Evolutionary conservation across 2,797 vertebrate species (phyloP).

Genomic region (Eulemur rubriventer): DNA sequence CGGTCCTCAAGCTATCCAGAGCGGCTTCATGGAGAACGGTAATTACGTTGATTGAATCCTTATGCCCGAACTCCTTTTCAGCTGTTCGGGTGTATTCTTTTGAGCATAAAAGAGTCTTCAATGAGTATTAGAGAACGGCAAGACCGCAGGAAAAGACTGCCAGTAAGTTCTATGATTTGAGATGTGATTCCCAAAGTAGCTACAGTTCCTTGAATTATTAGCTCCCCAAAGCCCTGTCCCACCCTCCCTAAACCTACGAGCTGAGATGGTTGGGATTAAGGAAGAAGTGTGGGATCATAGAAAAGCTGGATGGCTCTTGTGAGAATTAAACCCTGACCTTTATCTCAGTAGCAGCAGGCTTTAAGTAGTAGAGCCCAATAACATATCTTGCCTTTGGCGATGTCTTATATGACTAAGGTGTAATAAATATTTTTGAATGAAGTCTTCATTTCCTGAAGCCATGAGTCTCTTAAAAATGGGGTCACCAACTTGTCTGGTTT

Average conservation of each 20-base stretch:
- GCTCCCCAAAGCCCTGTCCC: background rate
- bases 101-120: constrained; percentile 46
- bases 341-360: background rate
- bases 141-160: background rate
- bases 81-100: constrained; percentile 17
- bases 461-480: background rate
- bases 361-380: background rate
- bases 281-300: background rate
- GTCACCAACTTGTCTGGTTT: background rate
- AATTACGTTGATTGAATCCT: constrained; percentile 62
- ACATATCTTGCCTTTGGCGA: background rate
- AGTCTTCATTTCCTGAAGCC: background rate
- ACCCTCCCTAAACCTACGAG: background rate
- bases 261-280: background rate
- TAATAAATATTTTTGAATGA: background rate
- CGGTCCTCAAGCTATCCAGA: constrained; percentile 82
- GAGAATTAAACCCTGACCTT: background rate
- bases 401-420: background rate
- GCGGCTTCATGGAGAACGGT: constrained; percentile 74
- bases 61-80: background rate
- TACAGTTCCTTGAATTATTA: background rate
- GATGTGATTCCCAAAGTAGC: background rate
- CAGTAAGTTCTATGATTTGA: background rate
- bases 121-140: background rate
- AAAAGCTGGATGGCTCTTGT: background rate